phyloP scores from a whole-genome alignment of 1,140 invertebrate genomes.

The Anthonomus grandis region DNA sequence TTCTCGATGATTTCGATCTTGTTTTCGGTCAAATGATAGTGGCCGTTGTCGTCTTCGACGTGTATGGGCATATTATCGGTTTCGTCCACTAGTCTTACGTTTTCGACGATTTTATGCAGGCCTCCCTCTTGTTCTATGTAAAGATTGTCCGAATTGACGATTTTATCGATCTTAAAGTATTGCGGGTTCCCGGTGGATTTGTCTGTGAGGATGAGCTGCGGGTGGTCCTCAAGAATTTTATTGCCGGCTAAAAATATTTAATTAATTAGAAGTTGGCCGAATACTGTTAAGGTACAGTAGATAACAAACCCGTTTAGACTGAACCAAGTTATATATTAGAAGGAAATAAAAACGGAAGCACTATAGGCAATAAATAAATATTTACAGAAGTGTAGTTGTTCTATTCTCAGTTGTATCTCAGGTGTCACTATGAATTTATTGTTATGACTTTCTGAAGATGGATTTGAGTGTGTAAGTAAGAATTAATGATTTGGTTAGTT shows the following conservation, averaged over 20 bases:
- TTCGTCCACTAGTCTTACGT: constrained; percentile 25
- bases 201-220: constrained; percentile 38
- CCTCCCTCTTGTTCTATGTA: constrained; percentile 39
- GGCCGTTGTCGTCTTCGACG: constrained; percentile 2
- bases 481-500: too few species aligned
- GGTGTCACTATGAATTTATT: too few species aligned
- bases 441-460: too few species aligned
- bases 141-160: constrained; percentile 43
- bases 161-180: constrained; percentile 44
- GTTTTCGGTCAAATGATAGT: constrained; percentile 8
- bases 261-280: not conserved
- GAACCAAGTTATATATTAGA: not conserved
- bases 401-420: too few species aligned
- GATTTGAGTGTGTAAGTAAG: too few species aligned
- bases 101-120: constrained; percentile 33
- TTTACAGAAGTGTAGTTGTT: too few species aligned
- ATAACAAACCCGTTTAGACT: too few species aligned
- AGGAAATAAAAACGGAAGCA: too few species aligned
- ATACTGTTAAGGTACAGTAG: too few species aligned
- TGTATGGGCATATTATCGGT: constrained; percentile 20
- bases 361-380: too few species aligned
- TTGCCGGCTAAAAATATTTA: constrained; percentile 22
- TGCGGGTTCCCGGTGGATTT: constrained; percentile 32
- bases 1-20: constrained; percentile 33
- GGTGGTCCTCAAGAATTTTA: constrained; percentile 38